phyloP scores from a whole-genome alignment of 2,888 invertebrate species.

The Diarsia dahlii region DNA sequence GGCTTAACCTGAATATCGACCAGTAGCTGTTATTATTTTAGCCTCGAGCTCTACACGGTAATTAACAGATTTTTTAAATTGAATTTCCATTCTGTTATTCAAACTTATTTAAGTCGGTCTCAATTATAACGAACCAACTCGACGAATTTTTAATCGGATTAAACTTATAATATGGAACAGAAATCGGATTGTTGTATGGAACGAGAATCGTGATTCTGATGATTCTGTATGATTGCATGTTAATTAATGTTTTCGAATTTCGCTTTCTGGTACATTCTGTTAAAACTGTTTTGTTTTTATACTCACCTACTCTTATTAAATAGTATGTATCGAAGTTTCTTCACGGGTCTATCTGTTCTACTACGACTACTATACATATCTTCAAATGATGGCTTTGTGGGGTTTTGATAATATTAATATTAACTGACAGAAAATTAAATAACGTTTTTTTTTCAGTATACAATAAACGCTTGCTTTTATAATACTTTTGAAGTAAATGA shows the following conservation, averaged over 20 bases:
- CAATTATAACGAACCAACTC: slow-evolving; percentile 43
- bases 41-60: not conserved
- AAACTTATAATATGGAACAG: slow-evolving; percentile 9
- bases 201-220: slow-evolving; percentile 7
- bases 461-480: not conserved
- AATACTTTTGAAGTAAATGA: not conserved
- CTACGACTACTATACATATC: not conserved
- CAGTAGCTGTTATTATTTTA: not conserved
- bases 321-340: not conserved
- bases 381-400: not conserved
- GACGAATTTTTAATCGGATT: slow-evolving; percentile 45
- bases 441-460: not conserved
- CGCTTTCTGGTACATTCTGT: not conserved
- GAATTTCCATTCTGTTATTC: slow-evolving; percentile 32
- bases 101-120: slow-evolving; percentile 40
- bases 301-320: not conserved
- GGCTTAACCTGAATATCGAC: too few relatives aligned
- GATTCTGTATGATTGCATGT: slow-evolving; percentile 23
- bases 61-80: slow-evolving; percentile 15
- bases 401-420: not conserved
- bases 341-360: not conserved
- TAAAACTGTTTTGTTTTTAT: not conserved
- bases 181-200: slow-evolving; percentile 12
- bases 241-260: slow-evolving; percentile 8
- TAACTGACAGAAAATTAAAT: not conserved